Percentiles rank a stretch among this genome's conserved stretches.
phyloP scores from a whole-genome alignment of 1,140 invertebrate species.

The Heterodera carotae region DNA sequence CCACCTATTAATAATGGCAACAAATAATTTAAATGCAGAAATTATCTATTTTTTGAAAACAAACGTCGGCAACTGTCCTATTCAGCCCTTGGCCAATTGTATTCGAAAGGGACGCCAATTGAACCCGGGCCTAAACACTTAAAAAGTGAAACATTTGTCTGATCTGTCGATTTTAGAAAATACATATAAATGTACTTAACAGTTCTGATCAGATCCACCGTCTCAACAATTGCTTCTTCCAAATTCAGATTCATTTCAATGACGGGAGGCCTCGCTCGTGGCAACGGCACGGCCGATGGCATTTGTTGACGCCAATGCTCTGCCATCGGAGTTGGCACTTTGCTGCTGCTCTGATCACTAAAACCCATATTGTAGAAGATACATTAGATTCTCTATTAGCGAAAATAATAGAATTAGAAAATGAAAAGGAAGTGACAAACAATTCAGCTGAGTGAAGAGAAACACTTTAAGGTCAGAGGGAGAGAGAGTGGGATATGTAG shows the following conservation, averaged over 20 bases:
- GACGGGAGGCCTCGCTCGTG: constrained; percentile 14
- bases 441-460: too few relatives aligned
- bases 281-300: not conserved
- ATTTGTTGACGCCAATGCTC: not conserved
- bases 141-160: not conserved
- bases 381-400: too few relatives aligned
- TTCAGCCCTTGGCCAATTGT: constrained; percentile 13
- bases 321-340: not conserved
- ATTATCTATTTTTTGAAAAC: too few relatives aligned
- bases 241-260: constrained; percentile 30
- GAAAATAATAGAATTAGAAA: too few relatives aligned
- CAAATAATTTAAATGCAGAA: constrained; percentile 4
- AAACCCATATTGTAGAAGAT: too few relatives aligned
- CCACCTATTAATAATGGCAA: constrained; percentile 12
- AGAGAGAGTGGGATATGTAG: too few relatives aligned
- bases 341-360: not conserved
- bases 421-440: too few relatives aligned
- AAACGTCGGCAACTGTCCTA: constrained; percentile 22
- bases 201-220: constrained; percentile 25
- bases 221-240: constrained; percentile 28
- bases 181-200: too few relatives aligned
- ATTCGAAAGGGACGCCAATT: constrained; percentile 11
- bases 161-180: too few relatives aligned
- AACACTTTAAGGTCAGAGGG: too few relatives aligned
- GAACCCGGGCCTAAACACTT: constrained; percentile 3